Percentiles rank a stretch among this genome's conserved stretches.
These are phyloP conservation scores for Raphicerus campestris DNA, from an alignment of 2,113 vertebrate species.

Conservation along the genomic window DNA sequence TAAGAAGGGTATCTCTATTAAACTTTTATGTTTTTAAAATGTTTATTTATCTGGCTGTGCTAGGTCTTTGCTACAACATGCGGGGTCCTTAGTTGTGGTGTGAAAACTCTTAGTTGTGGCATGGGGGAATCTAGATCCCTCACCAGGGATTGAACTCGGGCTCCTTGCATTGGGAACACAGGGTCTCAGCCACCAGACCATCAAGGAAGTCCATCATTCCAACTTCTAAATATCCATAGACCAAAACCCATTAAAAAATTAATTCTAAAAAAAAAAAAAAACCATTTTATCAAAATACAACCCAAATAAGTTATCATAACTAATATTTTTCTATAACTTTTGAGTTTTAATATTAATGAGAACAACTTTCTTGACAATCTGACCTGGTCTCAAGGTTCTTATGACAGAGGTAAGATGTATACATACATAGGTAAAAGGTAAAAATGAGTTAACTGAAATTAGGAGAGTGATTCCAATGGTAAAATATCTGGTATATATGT, in stretches of 20 bases:
- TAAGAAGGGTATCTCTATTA: neutral
- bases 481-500: neutral
- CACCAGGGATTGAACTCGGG: neutral
- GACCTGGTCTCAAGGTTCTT: neutral
- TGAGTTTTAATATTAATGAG: neutral
- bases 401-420: neutral
- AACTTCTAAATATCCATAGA: neutral
- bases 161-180: neutral
- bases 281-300: neutral
- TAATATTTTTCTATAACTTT: neutral
- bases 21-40: neutral
- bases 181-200: neutral
- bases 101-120: neutral
- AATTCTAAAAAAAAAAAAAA: neutral
- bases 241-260: neutral
- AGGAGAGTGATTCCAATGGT: neutral
- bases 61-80: neutral
- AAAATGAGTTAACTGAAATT: neutral
- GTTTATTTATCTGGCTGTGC: neutral
- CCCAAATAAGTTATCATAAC: neutral
- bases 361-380: constrained; percentile 11
- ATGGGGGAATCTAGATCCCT: neutral
- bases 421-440: neutral
- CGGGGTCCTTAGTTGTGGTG: neutral
- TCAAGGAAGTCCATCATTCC: neutral